A percentile compares a stretch with the other conserved stretches of the same genome.
phyloP scores from a whole-genome alignment of 2,113 vertebrate species.

The Ictalurus punctatus region DNA sequence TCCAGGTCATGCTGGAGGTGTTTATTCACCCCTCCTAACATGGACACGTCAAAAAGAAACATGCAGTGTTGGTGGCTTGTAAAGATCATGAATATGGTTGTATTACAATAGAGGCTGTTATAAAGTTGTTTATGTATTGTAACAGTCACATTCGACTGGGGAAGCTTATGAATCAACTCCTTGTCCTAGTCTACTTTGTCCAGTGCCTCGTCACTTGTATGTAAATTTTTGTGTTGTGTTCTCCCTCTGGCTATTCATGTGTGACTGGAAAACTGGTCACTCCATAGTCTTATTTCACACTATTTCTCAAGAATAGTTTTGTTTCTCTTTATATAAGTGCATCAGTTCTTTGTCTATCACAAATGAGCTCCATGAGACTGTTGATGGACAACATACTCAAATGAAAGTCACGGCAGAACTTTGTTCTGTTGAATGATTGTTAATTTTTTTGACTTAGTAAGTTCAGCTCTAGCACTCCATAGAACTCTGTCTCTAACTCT shows the following conservation, averaged over 20 bases:
- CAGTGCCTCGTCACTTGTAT: conserved; percentile 38
- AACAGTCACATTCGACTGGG: conserved; percentile 63
- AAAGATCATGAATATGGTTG: conserved; percentile 67
- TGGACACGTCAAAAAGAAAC: conserved; percentile 43
- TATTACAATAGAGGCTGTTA: conserved; percentile 62
- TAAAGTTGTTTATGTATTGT: conserved; percentile 71
- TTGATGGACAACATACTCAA: conserved; percentile 33
- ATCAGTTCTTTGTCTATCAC: conserved; percentile 12
- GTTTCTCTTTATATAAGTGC: not conserved
- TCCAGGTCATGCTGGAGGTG: conserved; percentile 10
- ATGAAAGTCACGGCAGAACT: conserved; percentile 29
- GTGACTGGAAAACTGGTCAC: conserved; percentile 37
- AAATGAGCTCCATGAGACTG: conserved; percentile 36
- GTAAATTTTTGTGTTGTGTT: conserved; percentile 32
- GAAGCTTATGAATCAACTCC: conserved; percentile 29
- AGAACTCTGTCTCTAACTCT: conserved; percentile 11
- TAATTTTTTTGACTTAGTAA: conserved; percentile 5
- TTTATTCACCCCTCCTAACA: not conserved
- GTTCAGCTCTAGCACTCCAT: conserved; percentile 21
- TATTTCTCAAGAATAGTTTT: not conserved
- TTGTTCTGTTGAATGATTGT: conserved; percentile 29
- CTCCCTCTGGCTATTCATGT: conserved; percentile 16
- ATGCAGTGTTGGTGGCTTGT: conserved; percentile 64
- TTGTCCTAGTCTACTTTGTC: conserved; percentile 17
- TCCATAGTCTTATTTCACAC: conserved; percentile 30